Conservation (phyloP, 92 coral and sea anemone species). For the Porites cylindrica region DNA sequence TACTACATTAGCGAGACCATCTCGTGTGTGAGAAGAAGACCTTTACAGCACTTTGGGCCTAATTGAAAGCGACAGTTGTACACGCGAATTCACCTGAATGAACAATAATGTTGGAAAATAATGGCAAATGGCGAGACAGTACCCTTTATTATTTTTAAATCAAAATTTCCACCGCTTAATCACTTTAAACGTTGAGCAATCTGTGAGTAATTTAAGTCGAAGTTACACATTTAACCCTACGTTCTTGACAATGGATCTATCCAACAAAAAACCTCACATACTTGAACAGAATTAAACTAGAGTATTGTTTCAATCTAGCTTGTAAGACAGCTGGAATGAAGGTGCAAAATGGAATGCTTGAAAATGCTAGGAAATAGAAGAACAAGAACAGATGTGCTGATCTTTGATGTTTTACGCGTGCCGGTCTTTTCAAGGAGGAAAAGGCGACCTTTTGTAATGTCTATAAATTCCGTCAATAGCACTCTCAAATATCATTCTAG, state of each 20-base stretch:
- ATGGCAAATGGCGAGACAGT: background rate
- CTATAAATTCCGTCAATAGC: background rate
- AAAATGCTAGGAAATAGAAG: background rate
- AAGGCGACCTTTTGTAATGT: constrained; percentile 12
- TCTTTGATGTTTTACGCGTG: background rate
- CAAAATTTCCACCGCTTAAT: background rate
- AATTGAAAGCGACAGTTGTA: background rate
- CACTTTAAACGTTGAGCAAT: background rate
- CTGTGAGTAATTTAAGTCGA: background rate
- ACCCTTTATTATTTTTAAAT: background rate
- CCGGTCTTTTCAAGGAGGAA: background rate
- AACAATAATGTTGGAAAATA: background rate
- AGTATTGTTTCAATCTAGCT: background rate
- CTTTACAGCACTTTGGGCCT: background rate
- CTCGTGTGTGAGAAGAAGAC: background rate
- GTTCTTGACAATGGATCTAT: background rate
- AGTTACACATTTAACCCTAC: background rate
- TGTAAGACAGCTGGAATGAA: background rate
- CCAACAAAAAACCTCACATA: background rate
- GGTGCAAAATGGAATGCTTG: background rate
- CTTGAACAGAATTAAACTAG: background rate
- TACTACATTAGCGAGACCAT: background rate
- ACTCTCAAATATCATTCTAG: constrained; percentile 23
- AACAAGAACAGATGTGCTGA: constrained; percentile 14
- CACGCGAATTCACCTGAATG: background rate